These are phyloP conservation scores for Silurus meridionalis DNA, from an alignment of 2,113 vertebrate species.

Conservation along the genomic window DNA sequence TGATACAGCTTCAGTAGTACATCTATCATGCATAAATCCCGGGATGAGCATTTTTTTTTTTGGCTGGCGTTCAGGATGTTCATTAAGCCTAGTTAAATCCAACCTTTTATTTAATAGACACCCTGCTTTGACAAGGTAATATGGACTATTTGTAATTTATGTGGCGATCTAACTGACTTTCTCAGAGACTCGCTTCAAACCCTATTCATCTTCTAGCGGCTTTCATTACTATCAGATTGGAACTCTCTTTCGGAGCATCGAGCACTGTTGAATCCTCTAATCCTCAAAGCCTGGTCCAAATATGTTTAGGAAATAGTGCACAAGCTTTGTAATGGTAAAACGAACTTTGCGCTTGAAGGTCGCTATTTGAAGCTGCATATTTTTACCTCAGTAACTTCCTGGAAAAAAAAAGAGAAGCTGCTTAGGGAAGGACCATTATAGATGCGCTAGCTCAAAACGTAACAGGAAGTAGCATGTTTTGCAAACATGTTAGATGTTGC, in stretches of 20 bases:
- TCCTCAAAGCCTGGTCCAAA: not conserved
- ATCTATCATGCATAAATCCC: not conserved
- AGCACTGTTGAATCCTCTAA: not conserved
- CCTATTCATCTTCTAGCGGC: not conserved
- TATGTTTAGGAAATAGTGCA: not conserved
- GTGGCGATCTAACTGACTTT: not conserved
- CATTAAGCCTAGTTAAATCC: slow-evolving; percentile 18
- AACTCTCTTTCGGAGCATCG: not conserved
- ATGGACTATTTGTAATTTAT: slow-evolving; percentile 1
- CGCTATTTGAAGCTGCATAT: not conserved
- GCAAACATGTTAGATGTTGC: not conserved
- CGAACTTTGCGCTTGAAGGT: not conserved
- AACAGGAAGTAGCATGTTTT: not conserved
- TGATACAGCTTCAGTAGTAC: not conserved
- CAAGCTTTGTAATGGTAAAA: not conserved
- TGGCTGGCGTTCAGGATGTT: not conserved
- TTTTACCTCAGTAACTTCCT: not conserved
- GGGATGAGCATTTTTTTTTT: not conserved
- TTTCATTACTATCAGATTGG: not conserved
- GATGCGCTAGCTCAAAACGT: not conserved
- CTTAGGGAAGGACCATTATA: not conserved
- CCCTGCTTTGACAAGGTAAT: not conserved
- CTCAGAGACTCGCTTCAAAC: not conserved
- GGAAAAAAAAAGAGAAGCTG: not conserved
- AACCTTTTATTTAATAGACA: slow-evolving; percentile 1